These are phyloP conservation scores for Hemiscyllium ocellatum DNA, from an alignment of 2,113 vertebrate genomes.

Conservation along the genomic window DNA sequence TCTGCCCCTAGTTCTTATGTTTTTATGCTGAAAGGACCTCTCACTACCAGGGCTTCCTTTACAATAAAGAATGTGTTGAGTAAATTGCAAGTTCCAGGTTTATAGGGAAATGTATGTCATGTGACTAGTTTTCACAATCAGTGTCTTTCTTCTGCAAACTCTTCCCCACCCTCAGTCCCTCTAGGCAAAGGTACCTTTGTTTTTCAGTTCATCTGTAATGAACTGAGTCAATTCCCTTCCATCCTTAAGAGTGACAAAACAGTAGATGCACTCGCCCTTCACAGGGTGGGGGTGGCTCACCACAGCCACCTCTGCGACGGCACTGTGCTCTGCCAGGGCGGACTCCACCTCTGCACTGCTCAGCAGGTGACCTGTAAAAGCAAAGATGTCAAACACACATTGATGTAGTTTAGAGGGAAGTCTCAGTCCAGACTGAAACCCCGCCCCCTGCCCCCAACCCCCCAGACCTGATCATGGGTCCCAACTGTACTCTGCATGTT, in stretches of 20 bases:
- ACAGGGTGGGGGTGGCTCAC: constrained; percentile 64
- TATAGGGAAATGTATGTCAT: not conserved
- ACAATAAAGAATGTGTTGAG: not conserved
- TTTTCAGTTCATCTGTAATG: constrained; percentile 60
- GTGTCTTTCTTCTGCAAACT: not conserved
- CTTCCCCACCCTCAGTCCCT: too few species aligned
- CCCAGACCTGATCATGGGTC: not conserved
- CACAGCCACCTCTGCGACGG: constrained; percentile 62
- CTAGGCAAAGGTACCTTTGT: constrained; percentile 52
- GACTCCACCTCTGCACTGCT: constrained; percentile 69
- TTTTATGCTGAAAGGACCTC: not conserved
- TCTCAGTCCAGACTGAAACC: not conserved
- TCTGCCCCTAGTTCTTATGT: not conserved
- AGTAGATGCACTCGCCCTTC: constrained; percentile 72
- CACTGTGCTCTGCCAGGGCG: constrained; percentile 55
- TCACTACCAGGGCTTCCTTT: not conserved
- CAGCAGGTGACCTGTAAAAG: constrained; percentile 60
- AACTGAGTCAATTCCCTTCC: constrained; percentile 53
- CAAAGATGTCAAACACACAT: not conserved
- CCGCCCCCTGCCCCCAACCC: too few species aligned
- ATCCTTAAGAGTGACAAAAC: constrained; percentile 64
- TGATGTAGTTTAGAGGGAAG: not conserved
- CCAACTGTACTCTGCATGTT: not conserved
- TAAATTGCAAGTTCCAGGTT: not conserved
- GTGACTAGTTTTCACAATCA: not conserved